phyloP scores from a whole-genome alignment of 2,113 vertebrate species.

The Gambusia affinis region DNA sequence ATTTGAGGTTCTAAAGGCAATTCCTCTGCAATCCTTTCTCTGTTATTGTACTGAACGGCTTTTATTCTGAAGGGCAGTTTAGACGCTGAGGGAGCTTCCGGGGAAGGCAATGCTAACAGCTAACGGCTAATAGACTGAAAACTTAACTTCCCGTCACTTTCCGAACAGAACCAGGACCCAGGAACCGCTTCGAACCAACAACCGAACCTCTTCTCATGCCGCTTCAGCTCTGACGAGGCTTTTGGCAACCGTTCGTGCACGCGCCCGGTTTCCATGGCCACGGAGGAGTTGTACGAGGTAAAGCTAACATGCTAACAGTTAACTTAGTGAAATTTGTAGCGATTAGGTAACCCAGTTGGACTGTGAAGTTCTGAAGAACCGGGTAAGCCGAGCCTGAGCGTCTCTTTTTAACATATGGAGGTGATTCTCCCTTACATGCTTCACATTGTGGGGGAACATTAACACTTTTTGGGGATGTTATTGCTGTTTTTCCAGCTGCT shows the following conservation, averaged over 20 bases:
- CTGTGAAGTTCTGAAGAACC: too few species aligned
- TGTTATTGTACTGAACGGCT: not conserved
- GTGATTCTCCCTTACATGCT: too few species aligned
- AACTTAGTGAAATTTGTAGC: conserved; percentile 21
- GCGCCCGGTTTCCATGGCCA: conserved; percentile 72
- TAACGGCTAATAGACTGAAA: conserved; percentile 11
- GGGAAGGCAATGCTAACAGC: conserved; percentile 22
- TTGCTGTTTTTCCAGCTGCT: too few species aligned
- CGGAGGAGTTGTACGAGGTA: conserved; percentile 81
- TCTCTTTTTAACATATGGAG: too few species aligned
- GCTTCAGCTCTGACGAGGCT: conserved; percentile 14
- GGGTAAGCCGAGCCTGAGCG: too few species aligned
- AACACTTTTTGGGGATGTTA: too few species aligned
- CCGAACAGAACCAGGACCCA: not conserved
- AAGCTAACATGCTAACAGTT: conserved; percentile 50
- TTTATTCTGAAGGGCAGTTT: conserved; percentile 48
- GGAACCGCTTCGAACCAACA: not conserved
- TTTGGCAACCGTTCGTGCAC: conserved; percentile 34
- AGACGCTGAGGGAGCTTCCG: conserved; percentile 9
- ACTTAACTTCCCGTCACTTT: not conserved
- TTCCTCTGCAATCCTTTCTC: too few species aligned
- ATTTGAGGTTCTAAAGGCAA: too few species aligned
- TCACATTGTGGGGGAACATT: too few species aligned
- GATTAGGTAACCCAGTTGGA: too few species aligned
- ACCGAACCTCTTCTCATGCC: conserved; percentile 13